These are phyloP conservation scores for Drosophila serrata DNA, from an alignment of 1,140 invertebrate genomes.

Conservation along the genomic window DNA sequence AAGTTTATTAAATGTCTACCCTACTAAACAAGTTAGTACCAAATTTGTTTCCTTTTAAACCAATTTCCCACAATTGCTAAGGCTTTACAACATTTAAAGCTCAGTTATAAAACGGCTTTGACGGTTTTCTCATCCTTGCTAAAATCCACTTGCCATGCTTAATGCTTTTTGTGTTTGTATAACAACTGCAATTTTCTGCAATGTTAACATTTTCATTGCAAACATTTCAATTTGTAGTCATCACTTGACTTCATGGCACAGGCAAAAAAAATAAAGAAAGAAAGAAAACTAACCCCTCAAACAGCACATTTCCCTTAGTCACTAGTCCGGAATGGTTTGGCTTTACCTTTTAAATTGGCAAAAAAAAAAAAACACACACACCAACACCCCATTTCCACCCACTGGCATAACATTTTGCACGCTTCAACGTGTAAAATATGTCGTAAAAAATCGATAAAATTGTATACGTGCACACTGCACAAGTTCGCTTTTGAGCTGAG, in stretches of 20 bases:
- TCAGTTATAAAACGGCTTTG: neutral
- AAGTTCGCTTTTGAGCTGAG: slow-evolving; percentile 1
- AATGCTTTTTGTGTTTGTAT: slow-evolving; percentile 15
- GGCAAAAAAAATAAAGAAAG: neutral
- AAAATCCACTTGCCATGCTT: neutral
- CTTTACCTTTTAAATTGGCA: slow-evolving; percentile 55
- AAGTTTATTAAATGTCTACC: no score
- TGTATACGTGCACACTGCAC: slow-evolving; percentile 46
- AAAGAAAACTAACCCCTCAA: neutral
- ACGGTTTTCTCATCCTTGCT: neutral
- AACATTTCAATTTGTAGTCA: slow-evolving; percentile 32
- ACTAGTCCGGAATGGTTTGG: slow-evolving; percentile 16
- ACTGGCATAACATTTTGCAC: slow-evolving; percentile 52
- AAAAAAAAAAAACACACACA: slow-evolving; percentile 13
- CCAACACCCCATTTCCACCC: neutral
- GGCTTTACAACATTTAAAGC: neutral
- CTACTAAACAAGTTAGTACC: neutral
- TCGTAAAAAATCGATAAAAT: slow-evolving; percentile 77
- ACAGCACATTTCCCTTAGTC: neutral
- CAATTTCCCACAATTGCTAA: neutral
- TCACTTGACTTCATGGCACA: slow-evolving; percentile 11
- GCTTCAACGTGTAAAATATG: slow-evolving; percentile 64
- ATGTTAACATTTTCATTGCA: slow-evolving; percentile 43
- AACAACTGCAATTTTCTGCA: slow-evolving; percentile 48
- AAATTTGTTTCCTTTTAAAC: neutral